Evolutionary conservation across 2,113 vertebrate genomes (phyloP), one percentile per base, ranked within the genome.

Genomic region (Phyllopteryx taeniolatus): DNA sequence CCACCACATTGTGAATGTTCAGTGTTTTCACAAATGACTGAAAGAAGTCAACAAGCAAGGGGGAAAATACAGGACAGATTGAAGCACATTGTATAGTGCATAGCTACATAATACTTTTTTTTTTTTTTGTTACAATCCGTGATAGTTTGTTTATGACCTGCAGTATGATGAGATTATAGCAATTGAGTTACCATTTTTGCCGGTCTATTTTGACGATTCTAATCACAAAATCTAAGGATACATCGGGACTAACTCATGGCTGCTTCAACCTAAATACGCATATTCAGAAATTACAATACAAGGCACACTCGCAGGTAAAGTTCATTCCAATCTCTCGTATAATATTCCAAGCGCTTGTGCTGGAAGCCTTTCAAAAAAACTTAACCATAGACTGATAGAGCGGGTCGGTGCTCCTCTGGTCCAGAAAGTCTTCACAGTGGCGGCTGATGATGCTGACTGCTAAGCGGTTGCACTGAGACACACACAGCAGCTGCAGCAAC

Each of bases 351-450:
- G 83, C 68, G 77, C 81, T 87, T 87, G 77, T 84, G 82, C 83
- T 83, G 80, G 80, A 88, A 88, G 89, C 82, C 79, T 90, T 86
- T 88, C 76, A 33, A 65, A 73, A 79, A 79, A 70, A 77, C 68
- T 67, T 20, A 66, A 84, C 74, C 61, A 67, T 82, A 57, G 71
- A 83, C 72, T 74, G 76, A 84, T 73, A 81, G 70, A 80, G 70
- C 83, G 76, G 68, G 62, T 77, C 67, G 13, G 70, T 44, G 71
- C 79, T 74, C 84, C 83, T 88, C 77, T 59, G 71, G 83, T 82
- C 84, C 80, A 80, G 83, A 89, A 89, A 90, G 76, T 74, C 61
- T 83, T 93, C 93, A 94, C 94, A 94, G 92, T 91, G 93, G 93
- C 66, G 17, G 83, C 87, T 14, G 27, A 79, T 87, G 90, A 86